Evolutionary conservation across 2,113 vertebrate species (phyloP), one percentile per base, ranked within the genome.

Genomic region (Caranx ignobilis): DNA sequence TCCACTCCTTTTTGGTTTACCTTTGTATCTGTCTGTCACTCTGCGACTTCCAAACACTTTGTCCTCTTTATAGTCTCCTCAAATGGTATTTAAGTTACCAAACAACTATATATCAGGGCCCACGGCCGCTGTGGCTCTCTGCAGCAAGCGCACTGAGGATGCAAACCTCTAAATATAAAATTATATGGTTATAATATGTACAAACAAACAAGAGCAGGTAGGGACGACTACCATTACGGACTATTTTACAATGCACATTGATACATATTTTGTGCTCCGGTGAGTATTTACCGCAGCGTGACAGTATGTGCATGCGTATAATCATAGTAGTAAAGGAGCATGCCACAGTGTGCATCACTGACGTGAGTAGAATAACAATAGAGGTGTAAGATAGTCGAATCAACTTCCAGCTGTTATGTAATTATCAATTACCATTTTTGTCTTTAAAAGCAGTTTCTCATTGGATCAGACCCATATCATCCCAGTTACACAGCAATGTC

Each of bases 1-100:
- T 73, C 54, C 52, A 54, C 45, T 84, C 56, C 41, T 21, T 69
- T 72, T 72, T 34, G 48, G 18, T 70, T 80, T 59, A 74, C 2
- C 62, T 74, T 71, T 55, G 11, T 54, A 32, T 75, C 62, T 69
- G 34, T 57, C 43, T 70, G 26, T 55, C n/a, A 34, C 15, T 72
- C 67, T 35, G 18, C 0, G 0, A 65, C 60, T 61, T 56, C 56
- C 45, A 60, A 55, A 11, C 52, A 43, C 55, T 74, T 70, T 56
- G 63, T 18, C 12, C 50, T 4, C 26, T 21, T 71, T 41, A 12
- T 6, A n/a, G 31, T 37, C 47, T 16, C 1, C 6, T 81, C 26
- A 54, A 65, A 74, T 21, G 5, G 10, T 69, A 52, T 52, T 55
- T 21, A 18, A 79, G 57, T 54, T 45, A 56, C 7, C 13, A 8